Base-by-base conservation (phyloP, 2,113 vertebrate species). In the Calyptommatus sinebrachiatus region DNA sequence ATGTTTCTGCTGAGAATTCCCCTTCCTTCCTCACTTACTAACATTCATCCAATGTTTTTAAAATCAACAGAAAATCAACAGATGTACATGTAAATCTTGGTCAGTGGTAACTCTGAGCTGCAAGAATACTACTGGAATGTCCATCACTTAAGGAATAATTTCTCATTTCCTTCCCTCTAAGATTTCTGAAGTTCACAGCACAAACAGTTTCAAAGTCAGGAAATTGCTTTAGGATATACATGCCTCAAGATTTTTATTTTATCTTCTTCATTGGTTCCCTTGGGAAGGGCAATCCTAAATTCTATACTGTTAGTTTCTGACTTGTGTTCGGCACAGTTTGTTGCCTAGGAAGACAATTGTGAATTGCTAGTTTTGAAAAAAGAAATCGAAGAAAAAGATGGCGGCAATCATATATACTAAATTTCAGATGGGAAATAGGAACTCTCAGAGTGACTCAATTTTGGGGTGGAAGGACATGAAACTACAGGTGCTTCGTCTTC, bases 101-200 rank as follows among this genome's bases (percentile, higher is more conserved):
- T 60, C 29, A 8, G 48, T 29, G 26, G 31, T 26, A 9, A 35
- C 26, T 3, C 20, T 7, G 18, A 21, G n/a, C 14, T 18, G 46
- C 65, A 73, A 50, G 24, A 62, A 67, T 67, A 29, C 31, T 16
- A n/a, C 35, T 68, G 41, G n/a, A 69, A 60, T 69, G 14, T 9
- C 62, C 71, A 48, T n/a, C 6, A 48, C 6, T 31, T 2, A 63
- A 35, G 28, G 10, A 50, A 48, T 14, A 6, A 61, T 67, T 73
- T 14, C 63, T 73, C 50, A 48, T 62, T 21, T 74, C 70, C 81
- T 78, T 68, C 71, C 63, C 62, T 65, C 41, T 31, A 48, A 9
- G 5, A 46, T 5, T 48, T 67, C 28, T 24, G 45, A 8, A 24
- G 41, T 41, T 50, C 21, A 45, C 41, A 5, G 65, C 26, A 29